Base-by-base conservation (phyloP, 37 sponge, comb jelly and placozoan species). In the Chondrilla cf. caribensis region DNA sequence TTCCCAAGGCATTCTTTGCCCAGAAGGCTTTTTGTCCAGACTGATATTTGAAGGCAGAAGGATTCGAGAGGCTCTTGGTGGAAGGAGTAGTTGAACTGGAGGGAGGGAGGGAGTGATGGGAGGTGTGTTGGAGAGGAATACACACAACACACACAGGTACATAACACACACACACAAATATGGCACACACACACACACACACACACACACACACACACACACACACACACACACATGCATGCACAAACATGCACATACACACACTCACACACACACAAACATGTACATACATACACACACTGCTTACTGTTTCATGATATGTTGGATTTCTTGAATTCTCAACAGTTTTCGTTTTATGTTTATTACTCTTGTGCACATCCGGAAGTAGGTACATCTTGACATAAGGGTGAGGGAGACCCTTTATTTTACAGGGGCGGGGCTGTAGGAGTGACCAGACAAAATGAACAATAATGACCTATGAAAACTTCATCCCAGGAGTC, bases 331-430 rank as follows among this genome's bases (percentile, higher is more conserved):
- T 85, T 0, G 96, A 87, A 33, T 82, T 90, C 58, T 73, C 64
- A 32, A 85, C 84, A 31, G 88, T 65, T 58, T 90, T 90, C 6
- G 93, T 90, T 66, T 92, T 96, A 83, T 77, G 76, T 67, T 93
- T 92, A 2, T 87, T 90, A 4, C 79, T 70, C 83, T 94, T 94
- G 44, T 60, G 36, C 2, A 58, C n/a, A 44, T 94, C 95, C 9
- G 95, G 95, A 32, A 88, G 76, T 19, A 94, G 81, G 75, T 90
- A 90, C 14, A 90, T 41, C 79, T 94, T 94, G 31, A 94, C 95
- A 58, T 94, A 94, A 19, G 91, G 95, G 38, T 90, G 81, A 0
- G 89, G 80, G 42, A 78, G 58, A 0, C 85, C 86, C 19, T 60
- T 77, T 3, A 80, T 84, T 15, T 88, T 86, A 38, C 81, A 47